Percentiles rank a stretch among this genome's conserved stretches.
Conservation (phyloP, 2,113 vertebrate genomes). For the Podiceps cristatus region DNA sequence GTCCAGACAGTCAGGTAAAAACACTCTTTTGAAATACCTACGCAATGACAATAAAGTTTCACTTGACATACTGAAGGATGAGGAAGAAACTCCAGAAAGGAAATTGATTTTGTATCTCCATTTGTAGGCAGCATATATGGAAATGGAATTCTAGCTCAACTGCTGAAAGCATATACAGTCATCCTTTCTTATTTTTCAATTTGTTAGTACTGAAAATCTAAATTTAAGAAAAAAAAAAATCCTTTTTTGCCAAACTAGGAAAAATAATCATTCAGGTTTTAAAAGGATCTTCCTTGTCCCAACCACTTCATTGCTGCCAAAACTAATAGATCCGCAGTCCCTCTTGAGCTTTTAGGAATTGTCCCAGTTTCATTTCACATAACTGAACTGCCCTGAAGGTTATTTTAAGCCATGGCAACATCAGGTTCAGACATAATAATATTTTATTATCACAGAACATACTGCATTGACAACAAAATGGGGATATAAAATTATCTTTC, state of each 20-base stretch:
- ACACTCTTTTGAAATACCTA: not conserved
- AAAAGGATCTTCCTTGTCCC: not conserved
- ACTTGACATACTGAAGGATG: not conserved
- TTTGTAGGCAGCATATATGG: not conserved
- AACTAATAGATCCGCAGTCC: not conserved
- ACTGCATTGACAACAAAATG: not conserved
- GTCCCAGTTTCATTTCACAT: slow-evolving; percentile 4
- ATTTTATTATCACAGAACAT: not conserved
- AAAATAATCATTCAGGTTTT: not conserved
- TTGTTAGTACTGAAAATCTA: not conserved
- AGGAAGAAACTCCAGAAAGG: not conserved
- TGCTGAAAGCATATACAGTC: not conserved
- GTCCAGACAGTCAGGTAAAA: not conserved
- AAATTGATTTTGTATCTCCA: not conserved
- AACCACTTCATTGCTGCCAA: not conserved
- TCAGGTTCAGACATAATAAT: not conserved
- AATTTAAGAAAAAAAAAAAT: not conserved
- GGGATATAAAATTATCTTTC: not conserved
- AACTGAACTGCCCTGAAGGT: not conserved
- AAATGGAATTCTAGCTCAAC: not conserved
- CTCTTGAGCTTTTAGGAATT: slow-evolving; percentile 30
- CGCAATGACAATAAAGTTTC: not conserved
- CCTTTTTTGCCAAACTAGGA: not conserved
- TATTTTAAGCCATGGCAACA: slow-evolving; percentile 31
- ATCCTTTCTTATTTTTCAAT: not conserved